These are phyloP conservation scores for Molothrus ater DNA, from an alignment of 2,797 vertebrate genomes.

Conservation along the genomic window DNA sequence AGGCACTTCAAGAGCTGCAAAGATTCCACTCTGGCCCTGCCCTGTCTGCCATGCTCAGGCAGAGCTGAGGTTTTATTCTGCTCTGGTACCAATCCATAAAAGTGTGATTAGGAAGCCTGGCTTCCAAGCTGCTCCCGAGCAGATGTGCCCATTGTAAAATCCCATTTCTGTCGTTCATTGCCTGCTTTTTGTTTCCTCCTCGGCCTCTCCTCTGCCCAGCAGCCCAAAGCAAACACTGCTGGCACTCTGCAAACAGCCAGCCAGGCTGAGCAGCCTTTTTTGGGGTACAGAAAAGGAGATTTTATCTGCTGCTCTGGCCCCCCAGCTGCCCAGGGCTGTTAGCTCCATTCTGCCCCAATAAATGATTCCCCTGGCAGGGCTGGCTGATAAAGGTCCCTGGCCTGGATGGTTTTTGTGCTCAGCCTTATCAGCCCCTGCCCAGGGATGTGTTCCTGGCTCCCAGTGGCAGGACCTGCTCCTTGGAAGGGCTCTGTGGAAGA, in stretches of 20 bases:
- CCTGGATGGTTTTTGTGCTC: background rate
- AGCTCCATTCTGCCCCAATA: background rate
- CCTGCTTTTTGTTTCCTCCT: background rate
- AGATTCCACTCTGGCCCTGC: background rate
- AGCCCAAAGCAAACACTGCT: background rate
- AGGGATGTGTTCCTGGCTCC: background rate
- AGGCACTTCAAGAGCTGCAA: background rate
- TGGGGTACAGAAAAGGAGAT: background rate
- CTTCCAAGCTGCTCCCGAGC: background rate
- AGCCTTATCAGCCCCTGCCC: background rate
- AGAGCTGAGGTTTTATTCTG: background rate
- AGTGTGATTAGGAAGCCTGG: background rate
- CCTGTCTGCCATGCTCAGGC: background rate
- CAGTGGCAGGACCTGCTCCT: background rate
- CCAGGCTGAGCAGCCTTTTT: background rate
- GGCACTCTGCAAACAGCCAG: background rate
- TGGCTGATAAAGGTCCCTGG: background rate
- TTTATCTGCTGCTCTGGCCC: background rate
- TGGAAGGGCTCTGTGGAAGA: background rate
- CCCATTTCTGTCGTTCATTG: background rate
- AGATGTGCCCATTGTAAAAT: conserved; percentile 32
- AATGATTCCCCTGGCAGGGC: background rate
- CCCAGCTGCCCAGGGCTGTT: background rate
- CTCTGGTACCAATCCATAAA: background rate
- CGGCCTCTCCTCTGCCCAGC: background rate